Evolutionary conservation across 2,113 vertebrate genomes (phyloP).

Genomic region (Columbina picui): DNA sequence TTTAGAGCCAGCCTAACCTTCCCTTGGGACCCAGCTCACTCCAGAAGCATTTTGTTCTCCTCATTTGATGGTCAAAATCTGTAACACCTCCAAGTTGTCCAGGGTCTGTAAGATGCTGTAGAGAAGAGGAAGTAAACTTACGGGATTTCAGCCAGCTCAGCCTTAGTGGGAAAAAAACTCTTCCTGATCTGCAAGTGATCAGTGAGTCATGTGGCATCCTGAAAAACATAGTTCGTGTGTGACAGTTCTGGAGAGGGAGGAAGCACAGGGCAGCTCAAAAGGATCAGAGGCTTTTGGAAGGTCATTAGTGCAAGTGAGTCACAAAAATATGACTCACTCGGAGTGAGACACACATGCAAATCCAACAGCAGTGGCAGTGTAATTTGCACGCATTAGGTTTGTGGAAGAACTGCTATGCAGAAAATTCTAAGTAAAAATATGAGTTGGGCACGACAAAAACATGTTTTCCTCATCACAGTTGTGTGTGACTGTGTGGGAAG

Average conservation of each 20-base stretch:
- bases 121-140: background rate
- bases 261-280: background rate
- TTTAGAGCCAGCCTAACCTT: background rate
- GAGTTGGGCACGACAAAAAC: background rate
- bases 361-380: background rate
- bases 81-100: background rate
- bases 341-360: background rate
- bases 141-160: background rate
- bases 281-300: constrained; percentile 53
- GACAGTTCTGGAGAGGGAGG: background rate
- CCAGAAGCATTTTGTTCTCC: background rate
- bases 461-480: background rate
- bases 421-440: background rate
- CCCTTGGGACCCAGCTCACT: background rate
- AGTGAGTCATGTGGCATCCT: background rate
- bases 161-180: background rate
- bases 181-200: background rate
- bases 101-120: background rate
- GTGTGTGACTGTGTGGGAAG: background rate
- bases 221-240: background rate
- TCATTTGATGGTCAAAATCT: background rate
- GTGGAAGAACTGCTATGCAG: background rate
- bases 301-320: constrained; percentile 53
- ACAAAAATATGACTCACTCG: constrained; percentile 28
- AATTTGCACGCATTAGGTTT: background rate